Base-by-base conservation (phyloP, 1,140 invertebrate species). In the Chrysoperla carnea region DNA sequence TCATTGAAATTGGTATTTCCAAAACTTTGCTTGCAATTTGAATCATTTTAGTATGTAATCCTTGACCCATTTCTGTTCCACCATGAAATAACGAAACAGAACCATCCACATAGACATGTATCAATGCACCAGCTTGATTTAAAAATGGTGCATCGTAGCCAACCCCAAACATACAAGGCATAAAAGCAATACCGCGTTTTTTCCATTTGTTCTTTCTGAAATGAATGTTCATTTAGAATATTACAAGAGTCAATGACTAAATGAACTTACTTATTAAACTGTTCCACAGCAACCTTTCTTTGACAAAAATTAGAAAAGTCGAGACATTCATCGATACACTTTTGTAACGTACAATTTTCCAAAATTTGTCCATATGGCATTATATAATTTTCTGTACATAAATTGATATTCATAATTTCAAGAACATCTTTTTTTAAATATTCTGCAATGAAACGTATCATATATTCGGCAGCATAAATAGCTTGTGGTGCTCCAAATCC, bases 21-120 rank as follows among this genome's bases (percentile, higher is more conserved):
- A 97, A 63, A 4, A 70, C 71, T 48, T 78, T 66, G 37, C 81
- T 81, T 0, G 82, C 81, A 28, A 87, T 75, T 72, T 94, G 88
- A 45, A 92, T 81, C 79, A 93, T 90, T 67, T 95, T 96, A 0
- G 88, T 96, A 53, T 95, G 84, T 0, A 96, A 62, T 2, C 92
- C 93, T 66, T 96, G 92, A 0, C 93, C 93, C 82, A 96, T 96
- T 70, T 97, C 92, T n/a, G 81, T 82, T 12, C 91, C 92, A 35
- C 85, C 87, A 58, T 95, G 90, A 23, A 76, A 77, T n/a, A 97
- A 52, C 2, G 96, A 66, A 6, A 96, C 85, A 0, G 90, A 91
- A 1, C 93, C 93, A 66, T 97, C 93, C 0, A 62, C 69, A 54
- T 96, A 96, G 13, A 96, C 70, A 15, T 88, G 73, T 12, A 96